Percentiles rank a stretch among this genome's conserved stretches.
These are phyloP conservation scores for Eurytoma californica DNA, from an alignment of 2,888 invertebrate species.

Conservation along the genomic window DNA sequence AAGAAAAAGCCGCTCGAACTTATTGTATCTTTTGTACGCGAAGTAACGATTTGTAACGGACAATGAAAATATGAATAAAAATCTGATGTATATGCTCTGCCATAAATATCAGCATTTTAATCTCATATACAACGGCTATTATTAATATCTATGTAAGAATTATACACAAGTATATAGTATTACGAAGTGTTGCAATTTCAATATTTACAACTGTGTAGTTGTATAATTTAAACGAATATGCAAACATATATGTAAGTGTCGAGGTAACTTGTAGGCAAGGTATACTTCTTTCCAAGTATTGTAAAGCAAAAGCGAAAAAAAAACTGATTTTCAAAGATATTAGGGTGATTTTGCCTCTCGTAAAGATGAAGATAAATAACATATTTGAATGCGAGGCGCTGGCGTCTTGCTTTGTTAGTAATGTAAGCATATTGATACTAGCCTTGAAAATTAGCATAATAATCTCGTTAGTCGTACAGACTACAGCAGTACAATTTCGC, in stretches of 20 bases:
- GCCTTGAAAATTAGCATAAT: slow-evolving; percentile 57
- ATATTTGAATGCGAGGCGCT: slow-evolving; percentile 58
- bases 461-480: slow-evolving; percentile 50
- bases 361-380: slow-evolving; percentile 47
- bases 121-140: slow-evolving; percentile 23
- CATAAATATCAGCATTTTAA: slow-evolving; percentile 31
- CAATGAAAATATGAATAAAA: slow-evolving; percentile 10
- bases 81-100: slow-evolving; percentile 23
- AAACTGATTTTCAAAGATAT: slow-evolving; percentile 43
- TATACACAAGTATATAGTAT: slow-evolving; percentile 25
- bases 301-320: slow-evolving; percentile 13
- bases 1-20: no score
- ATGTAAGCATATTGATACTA: slow-evolving; percentile 60
- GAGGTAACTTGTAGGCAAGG: slow-evolving; percentile 14
- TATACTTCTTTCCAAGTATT: slow-evolving; percentile 20
- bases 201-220: slow-evolving; percentile 38
- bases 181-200: slow-evolving; percentile 37
- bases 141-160: slow-evolving; percentile 20
- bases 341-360: slow-evolving; percentile 53
- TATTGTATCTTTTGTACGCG: slow-evolving; percentile 1
- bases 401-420: slow-evolving; percentile 60
- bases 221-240: slow-evolving; percentile 33
- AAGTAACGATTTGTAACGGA: slow-evolving; percentile 26
- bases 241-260: slow-evolving; percentile 11
- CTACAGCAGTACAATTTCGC: slow-evolving; percentile 54